Evolutionary conservation across 2,888 invertebrate genomes (phyloP).

Genomic region (Tetranychus piercei): DNA sequence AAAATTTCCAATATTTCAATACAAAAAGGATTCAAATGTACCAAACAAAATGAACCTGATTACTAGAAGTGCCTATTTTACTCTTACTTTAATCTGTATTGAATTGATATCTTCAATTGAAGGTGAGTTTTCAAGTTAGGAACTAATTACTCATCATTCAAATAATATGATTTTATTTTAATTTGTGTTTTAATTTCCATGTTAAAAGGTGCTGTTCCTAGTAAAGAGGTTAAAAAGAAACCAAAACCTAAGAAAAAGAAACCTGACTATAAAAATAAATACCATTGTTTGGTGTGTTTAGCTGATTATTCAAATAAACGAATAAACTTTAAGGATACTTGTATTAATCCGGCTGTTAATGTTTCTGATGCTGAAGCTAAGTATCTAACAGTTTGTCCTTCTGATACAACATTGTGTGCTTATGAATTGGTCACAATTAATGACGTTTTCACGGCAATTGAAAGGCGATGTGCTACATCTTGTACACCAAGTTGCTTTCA

Average conservation of each 20-base stretch:
- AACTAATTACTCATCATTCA: neutral
- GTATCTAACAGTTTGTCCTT: constrained; percentile 3
- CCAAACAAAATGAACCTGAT: too few species aligned
- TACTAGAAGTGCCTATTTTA: too few species aligned
- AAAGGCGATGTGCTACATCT: constrained; percentile 3
- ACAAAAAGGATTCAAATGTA: too few species aligned
- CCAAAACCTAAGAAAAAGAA: neutral
- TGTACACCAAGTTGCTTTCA: constrained; percentile 2
- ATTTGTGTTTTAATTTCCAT: neutral
- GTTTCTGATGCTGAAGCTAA: constrained; percentile 6
- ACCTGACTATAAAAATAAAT: constrained; percentile 5
- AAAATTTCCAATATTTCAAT: too few species aligned
- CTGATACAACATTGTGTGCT: constrained; percentile 6
- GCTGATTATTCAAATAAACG: neutral
- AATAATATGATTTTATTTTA: neutral
- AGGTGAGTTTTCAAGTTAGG: too few species aligned
- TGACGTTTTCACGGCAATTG: constrained; percentile 5
- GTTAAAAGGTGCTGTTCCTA: neutral
- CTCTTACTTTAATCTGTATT: too few species aligned
- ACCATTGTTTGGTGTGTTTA: constrained; percentile 6
- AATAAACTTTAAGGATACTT: constrained; percentile 3
- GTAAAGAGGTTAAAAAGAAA: neutral
- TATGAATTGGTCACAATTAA: constrained; percentile 9
- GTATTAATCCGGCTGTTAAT: constrained; percentile 9
- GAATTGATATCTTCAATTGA: too few species aligned